Evolutionary conservation across 2,797 vertebrate species (phyloP), one percentile per base, ranked within the genome.

Genomic region (Spea hammondii): DNA sequence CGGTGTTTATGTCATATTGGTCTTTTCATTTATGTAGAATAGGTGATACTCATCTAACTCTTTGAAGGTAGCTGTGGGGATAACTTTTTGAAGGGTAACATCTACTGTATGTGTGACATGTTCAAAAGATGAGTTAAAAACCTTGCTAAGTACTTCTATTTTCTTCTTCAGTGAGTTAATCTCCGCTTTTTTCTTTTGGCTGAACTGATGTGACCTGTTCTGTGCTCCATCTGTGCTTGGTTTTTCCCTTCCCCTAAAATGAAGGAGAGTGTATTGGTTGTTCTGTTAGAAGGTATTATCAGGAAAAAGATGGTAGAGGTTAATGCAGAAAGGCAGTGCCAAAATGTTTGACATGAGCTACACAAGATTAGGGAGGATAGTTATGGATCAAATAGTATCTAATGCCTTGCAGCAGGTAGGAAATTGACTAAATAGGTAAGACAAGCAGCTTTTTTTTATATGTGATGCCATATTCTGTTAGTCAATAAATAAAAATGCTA

Each of bases 161-260:
- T 70, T 57, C 70, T 57, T 66, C 60, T 44, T 49, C 14, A 59
- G 32, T 69, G 67, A 65, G 45, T 44, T 68, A 13, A 74, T 55
- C 65, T 13, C 32, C 57, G 12, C 51, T 45, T 5, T 69, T 77
- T 71, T 54, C 70, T 64, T 49, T 69, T 77, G 65, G 79, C 70
- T 82, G 79, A 72, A 66, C 74, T 73, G 65, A 73, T 64, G 5
- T 70, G 79, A 82, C 70, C 75, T 48, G 11, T 8, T 53, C 49
- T 32, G 55, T 50, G 68, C 65, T 82, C 70, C 70, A 70, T 82
- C 75, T 82, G 79, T 77, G 79, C 70, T 32, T 46, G 49, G 70
- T 65, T 82, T 69, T 53, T 32, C 32, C 65, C 79, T 77, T 72
- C 47, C 48, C 59, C 65, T 65, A 77, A 77, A 73, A 82, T 82